Evolutionary conservation across 2,888 invertebrate genomes (phyloP).

Genomic region (Eurytoma adleriae): DNA sequence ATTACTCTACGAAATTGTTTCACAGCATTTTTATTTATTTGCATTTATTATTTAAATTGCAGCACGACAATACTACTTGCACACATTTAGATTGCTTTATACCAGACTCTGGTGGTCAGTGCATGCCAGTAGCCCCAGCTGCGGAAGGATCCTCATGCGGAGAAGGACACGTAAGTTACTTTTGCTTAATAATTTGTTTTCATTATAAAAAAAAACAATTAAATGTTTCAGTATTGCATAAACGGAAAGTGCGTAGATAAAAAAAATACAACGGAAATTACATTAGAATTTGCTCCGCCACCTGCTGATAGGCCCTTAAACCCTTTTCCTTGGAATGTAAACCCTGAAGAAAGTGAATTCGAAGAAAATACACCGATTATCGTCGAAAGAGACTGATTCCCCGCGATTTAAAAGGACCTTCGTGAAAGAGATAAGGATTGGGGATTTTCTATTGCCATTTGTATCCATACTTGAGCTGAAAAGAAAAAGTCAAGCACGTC

Average conservation of each 20-base stretch:
- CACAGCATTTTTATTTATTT: no score
- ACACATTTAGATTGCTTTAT: conserved; percentile 93
- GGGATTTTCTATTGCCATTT: background rate
- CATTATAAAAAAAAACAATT: conserved; percentile 3
- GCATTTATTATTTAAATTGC: conserved; percentile 66
- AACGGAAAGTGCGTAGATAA: conserved; percentile 87
- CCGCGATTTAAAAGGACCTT: background rate
- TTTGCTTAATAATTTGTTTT: conserved; percentile 11
- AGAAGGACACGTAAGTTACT: conserved; percentile 84
- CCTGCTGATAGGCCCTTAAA: background rate
- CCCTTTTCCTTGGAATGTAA: no score
- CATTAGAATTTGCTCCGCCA: conserved; percentile 32
- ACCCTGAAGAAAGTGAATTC: background rate
- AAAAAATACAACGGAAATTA: conserved; percentile 21
- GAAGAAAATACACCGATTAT: background rate
- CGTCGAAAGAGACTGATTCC: conserved; percentile 5
- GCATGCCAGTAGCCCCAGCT: conserved; percentile 92
- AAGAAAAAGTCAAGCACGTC: conserved; percentile 2
- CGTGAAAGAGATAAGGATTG: background rate
- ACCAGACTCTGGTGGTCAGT: conserved; percentile 85
- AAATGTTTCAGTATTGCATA: conserved; percentile 85
- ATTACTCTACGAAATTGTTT: background rate
- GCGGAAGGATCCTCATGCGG: conserved; percentile 95
- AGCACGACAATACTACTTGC: conserved; percentile 94
- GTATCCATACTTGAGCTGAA: background rate